Base-by-base conservation (phyloP, 2,888 invertebrate species). In the Herminia tarsipennalis region DNA sequence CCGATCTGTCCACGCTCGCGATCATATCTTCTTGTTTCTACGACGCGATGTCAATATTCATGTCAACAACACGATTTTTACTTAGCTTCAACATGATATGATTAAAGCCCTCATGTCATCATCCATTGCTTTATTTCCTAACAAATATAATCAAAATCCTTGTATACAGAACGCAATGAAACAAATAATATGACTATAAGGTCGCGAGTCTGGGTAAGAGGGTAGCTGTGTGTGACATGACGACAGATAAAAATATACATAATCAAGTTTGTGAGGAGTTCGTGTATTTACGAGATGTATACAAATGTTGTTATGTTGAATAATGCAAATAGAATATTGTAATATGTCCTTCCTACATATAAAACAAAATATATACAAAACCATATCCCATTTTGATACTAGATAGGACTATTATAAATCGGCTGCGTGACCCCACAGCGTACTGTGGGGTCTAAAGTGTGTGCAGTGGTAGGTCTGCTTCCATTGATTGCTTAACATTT, bases 91-190 rank as follows among this genome's bases (percentile, higher is more conserved):
- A n/a, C n/a, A n/a, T n/a, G n/a, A 8, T 12, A 8, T 3, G 27
- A 13, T 27, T 12, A 3, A 5, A 27, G 6, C 8, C 0, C 3
- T 13, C 2, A 12, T 32, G 8, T 33, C 2, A 21, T 12, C 10
- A 34, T 34, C n/a, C 29, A 30, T 24, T 38, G 20, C 20, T 2
- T 21, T 5, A 20, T 13, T 16, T 27, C 5, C 9, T 0, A 24
- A 20, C 5, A 38, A 41, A 41, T 54, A 4, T 20, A 30, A 30
- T 22, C 4, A 13, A 2, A 9, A 10, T 10, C 6, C 5, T 9
- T 4, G 20, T 9, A 6, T 20, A 27, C 12, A 5, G 10, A 37
- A 36, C 30, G 8, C 24, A 18, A 5, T 16, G 18, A n/a, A 13
- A 35, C 17, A 6, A 17, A 8, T 14, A 14, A 25, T 3, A 8